Percentiles rank a stretch among this genome's conserved stretches.
Evolutionary conservation across 2,888 invertebrate genomes (phyloP).

Genomic region (Amblyteles armatorius): DNA sequence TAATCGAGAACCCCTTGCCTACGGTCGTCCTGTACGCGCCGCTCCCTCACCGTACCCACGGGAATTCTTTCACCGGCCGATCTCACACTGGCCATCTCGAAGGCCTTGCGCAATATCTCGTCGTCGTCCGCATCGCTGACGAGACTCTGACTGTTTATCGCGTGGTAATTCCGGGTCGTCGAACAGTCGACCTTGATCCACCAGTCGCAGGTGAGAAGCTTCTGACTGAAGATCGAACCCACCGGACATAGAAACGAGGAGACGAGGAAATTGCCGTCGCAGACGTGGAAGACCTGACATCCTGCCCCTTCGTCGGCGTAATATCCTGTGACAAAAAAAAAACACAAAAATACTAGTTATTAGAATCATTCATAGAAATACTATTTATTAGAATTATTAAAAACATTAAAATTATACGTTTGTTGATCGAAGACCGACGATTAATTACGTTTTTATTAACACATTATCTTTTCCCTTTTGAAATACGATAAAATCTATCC

Average conservation of each 20-base stretch:
- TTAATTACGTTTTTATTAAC: not conserved
- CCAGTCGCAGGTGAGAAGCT: slow-evolving; percentile 89
- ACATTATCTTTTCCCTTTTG: not conserved
- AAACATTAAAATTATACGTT: not conserved
- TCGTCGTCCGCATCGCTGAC: slow-evolving; percentile 84
- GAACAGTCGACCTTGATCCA: slow-evolving; percentile 89
- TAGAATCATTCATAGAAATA: no score
- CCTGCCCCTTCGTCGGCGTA: slow-evolving; percentile 88
- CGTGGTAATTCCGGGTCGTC: slow-evolving; percentile 84
- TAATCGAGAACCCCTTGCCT: slow-evolving; percentile 33
- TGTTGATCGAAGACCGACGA: not conserved
- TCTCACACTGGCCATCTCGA: slow-evolving; percentile 86
- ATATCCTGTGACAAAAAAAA: slow-evolving; percentile 85
- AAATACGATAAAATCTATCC: not conserved
- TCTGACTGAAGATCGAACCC: slow-evolving; percentile 89
- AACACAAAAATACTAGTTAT: not conserved
- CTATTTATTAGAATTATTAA: no score
- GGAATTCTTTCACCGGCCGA: slow-evolving; percentile 77
- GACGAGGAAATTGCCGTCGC: slow-evolving; percentile 85
- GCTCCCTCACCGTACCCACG: slow-evolving; percentile 36
- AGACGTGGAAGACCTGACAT: slow-evolving; percentile 89
- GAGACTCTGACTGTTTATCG: slow-evolving; percentile 44
- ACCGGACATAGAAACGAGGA: slow-evolving; percentile 89
- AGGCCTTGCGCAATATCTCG: slow-evolving; percentile 87
- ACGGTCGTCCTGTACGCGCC: slow-evolving; percentile 15